A percentile compares a stretch with the other conserved stretches of the same genome.
These are phyloP conservation scores for Yponomeuta sedellus DNA, from an alignment of 2,888 invertebrate genomes.

Conservation along the genomic window DNA sequence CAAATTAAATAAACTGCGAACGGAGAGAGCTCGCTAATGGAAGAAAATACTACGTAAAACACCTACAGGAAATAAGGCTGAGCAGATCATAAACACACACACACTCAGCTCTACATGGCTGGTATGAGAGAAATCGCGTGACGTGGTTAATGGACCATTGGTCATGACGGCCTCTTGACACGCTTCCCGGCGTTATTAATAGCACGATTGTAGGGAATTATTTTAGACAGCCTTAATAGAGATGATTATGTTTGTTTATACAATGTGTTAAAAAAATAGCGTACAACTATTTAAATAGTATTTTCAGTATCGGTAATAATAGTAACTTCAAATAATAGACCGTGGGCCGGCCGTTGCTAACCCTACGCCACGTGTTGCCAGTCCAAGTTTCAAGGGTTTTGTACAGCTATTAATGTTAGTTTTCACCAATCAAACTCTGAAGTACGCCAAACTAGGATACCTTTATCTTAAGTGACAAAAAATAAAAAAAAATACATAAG, in stretches of 20 bases:
- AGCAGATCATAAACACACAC: background rate
- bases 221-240: background rate
- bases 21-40: background rate
- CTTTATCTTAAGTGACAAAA: too few relatives aligned
- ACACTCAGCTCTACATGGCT: background rate
- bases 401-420: too few relatives aligned
- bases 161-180: conserved; percentile 48
- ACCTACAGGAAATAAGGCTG: conserved; percentile 25
- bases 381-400: too few relatives aligned
- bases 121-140: background rate
- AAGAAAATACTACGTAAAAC: background rate
- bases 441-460: too few relatives aligned
- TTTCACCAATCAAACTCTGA: too few relatives aligned
- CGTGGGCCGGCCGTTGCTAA: too few relatives aligned
- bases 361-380: too few relatives aligned
- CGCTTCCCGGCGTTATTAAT: conserved; percentile 51
- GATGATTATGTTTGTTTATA: background rate
- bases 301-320: too few relatives aligned
- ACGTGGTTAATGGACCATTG: conserved; percentile 12
- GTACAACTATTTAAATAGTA: too few relatives aligned
- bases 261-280: background rate
- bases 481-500: too few relatives aligned
- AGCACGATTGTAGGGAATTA: conserved; percentile 47
- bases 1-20: conserved; percentile 38
- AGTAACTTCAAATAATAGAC: too few relatives aligned